Evolutionary conservation across 2,113 vertebrate species (phyloP).

Genomic region (Myanophis thanlyinensis): DNA sequence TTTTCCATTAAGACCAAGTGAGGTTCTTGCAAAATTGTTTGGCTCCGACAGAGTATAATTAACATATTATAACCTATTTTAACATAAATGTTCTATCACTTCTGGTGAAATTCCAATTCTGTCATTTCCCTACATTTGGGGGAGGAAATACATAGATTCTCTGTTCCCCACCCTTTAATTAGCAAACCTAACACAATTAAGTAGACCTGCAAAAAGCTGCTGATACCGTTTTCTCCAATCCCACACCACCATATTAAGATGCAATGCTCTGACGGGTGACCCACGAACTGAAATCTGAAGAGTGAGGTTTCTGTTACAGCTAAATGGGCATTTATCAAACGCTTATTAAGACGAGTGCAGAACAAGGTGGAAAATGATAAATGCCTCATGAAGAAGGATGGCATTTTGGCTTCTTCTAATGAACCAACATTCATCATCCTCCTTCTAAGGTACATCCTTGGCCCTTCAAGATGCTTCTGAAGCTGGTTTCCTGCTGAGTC

Average conservation of each 20-base stretch:
- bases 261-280: conserved; percentile 55
- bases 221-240: conserved; percentile 20
- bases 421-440: conserved; percentile 56
- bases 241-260: conserved; percentile 25
- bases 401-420: conserved; percentile 54
- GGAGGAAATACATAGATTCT: not conserved
- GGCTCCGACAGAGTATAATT: not conserved
- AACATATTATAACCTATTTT: conserved; percentile 20
- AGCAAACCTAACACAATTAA: conserved; percentile 32
- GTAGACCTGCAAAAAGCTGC: conserved; percentile 21
- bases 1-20: conserved; percentile 33
- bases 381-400: conserved; percentile 51
- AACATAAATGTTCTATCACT: conserved; percentile 23
- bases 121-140: too few relatives aligned
- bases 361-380: conserved; percentile 56
- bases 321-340: conserved; percentile 62
- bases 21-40: conserved; percentile 33
- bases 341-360: conserved; percentile 51
- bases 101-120: conserved; percentile 39
- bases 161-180: conserved; percentile 24
- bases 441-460: conserved; percentile 9
- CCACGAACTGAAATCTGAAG: conserved; percentile 52
- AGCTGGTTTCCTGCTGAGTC: conserved; percentile 48
- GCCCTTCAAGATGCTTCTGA: conserved; percentile 38
- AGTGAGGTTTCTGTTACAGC: conserved; percentile 48